A percentile compares a stretch with the other conserved stretches of the same genome.
These are phyloP conservation scores for Bombus impatiens DNA, from an alignment of 1,140 invertebrate genomes.

Conservation along the genomic window DNA sequence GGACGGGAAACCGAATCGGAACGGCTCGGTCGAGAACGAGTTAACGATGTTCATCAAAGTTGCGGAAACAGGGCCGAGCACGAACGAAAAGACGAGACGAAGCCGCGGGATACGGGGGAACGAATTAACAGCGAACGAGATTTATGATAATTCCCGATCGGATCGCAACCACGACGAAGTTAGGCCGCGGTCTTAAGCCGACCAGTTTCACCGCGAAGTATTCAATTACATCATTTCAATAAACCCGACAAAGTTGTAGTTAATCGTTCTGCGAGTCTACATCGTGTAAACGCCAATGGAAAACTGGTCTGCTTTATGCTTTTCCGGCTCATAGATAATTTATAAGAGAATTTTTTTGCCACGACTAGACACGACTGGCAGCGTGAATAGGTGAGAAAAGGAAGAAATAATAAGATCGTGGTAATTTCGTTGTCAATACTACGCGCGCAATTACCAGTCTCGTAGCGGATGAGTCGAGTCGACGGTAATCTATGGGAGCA, in stretches of 20 bases:
- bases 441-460: conserved; percentile 11
- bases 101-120: not conserved
- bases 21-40: not conserved
- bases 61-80: not conserved
- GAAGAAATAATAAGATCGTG: not conserved
- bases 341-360: not conserved
- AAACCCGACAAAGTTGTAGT: conserved; percentile 24
- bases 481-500: conserved; percentile 10
- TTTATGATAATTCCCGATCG: conserved; percentile 38
- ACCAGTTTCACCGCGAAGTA: not conserved
- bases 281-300: conserved; percentile 14
- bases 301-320: not conserved
- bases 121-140: conserved; percentile 29
- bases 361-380: not conserved
- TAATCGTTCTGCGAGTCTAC: conserved; percentile 17
- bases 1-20: conserved; percentile 1
- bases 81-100: not conserved
- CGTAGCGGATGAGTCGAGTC: conserved; percentile 21
- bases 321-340: conserved; percentile 18
- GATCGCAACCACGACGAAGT: conserved; percentile 3
- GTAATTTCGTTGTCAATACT: conserved; percentile 28
- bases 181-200: not conserved
- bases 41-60: conserved; percentile 52
- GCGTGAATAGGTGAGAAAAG: no score
- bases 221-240: conserved; percentile 36